A percentile compares a stretch with the other conserved stretches of the same genome.
Evolutionary conservation across 2,888 invertebrate genomes (phyloP).

Genomic region (Parasteatoda lunata): DNA sequence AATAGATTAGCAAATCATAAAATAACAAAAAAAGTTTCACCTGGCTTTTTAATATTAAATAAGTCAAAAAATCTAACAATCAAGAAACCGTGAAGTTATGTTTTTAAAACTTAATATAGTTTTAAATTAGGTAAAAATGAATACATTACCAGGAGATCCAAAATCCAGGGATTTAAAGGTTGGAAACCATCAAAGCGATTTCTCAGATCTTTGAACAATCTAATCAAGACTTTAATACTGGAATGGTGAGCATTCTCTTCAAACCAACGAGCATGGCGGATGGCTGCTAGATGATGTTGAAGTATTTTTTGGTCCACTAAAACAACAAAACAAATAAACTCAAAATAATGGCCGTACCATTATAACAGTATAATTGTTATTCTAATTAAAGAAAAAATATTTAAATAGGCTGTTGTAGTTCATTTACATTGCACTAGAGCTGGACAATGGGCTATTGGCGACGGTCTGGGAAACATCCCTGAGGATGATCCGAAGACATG

Average conservation of each 20-base stretch:
- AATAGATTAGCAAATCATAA: too few species aligned
- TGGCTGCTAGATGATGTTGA: slow-evolving; percentile 92
- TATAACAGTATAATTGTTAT: too few species aligned
- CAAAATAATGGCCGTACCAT: background rate
- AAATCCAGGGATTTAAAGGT: slow-evolving; percentile 95
- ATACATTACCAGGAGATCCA: slow-evolving; percentile 83
- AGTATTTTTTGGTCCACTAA: slow-evolving; percentile 82
- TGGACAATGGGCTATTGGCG: too few species aligned
- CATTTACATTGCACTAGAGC: too few species aligned
- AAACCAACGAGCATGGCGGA: slow-evolving; percentile 97
- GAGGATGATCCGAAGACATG: too few species aligned
- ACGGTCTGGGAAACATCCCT: too few species aligned
- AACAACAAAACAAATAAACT: background rate
- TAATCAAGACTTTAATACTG: slow-evolving; percentile 94
- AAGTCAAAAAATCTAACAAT: background rate
- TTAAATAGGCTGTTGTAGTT: too few species aligned
- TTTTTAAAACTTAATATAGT: too few species aligned
- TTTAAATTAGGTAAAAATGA: background rate
- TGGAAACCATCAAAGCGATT: slow-evolving; percentile 91
- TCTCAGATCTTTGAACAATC: slow-evolving; percentile 93
- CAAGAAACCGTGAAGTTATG: background rate
- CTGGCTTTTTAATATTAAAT: background rate
- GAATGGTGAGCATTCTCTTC: slow-evolving; percentile 97
- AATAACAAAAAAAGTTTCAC: too few species aligned
- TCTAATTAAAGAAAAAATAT: too few species aligned